phyloP scores from a whole-genome alignment of 1,140 invertebrate species.

The Pomacea maculata region DNA sequence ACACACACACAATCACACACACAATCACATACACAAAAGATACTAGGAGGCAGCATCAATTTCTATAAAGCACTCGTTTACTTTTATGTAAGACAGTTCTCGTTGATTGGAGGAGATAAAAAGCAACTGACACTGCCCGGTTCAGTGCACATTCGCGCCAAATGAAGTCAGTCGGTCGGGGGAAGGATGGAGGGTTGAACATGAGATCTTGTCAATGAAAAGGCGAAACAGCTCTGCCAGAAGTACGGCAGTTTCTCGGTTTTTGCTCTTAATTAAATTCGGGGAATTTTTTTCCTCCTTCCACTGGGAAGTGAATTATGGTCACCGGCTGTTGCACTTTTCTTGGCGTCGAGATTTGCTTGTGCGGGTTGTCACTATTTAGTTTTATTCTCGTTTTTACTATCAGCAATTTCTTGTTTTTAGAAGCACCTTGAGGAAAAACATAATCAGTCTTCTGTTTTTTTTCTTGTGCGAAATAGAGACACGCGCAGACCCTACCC shows the following conservation, averaged over 20 bases:
- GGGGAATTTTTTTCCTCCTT: too few species aligned
- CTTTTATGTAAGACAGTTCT: slow-evolving; percentile 3
- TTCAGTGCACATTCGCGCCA: background rate
- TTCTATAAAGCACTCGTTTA: slow-evolving; percentile 7
- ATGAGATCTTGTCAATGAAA: background rate
- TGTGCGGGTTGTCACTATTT: background rate
- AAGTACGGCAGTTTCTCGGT: background rate
- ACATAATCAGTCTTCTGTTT: too few species aligned
- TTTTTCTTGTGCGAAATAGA: too few species aligned
- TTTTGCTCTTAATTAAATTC: background rate
- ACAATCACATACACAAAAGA: background rate
- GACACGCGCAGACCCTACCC: too few species aligned
- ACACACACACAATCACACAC: background rate
- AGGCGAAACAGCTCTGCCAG: background rate
- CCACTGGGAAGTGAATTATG: background rate
- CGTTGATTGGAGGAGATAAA: slow-evolving; percentile 9
- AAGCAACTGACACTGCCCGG: background rate
- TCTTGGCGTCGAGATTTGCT: background rate
- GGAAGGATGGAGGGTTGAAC: background rate
- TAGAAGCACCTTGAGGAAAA: background rate
- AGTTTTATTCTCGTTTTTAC: background rate
- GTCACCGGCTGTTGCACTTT: background rate
- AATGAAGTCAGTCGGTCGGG: background rate
- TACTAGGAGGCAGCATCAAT: background rate
- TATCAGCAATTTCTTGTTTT: background rate